These are phyloP conservation scores for Oophaga sylvatica DNA, from an alignment of 2,797 vertebrate genomes.

Conservation along the genomic window DNA sequence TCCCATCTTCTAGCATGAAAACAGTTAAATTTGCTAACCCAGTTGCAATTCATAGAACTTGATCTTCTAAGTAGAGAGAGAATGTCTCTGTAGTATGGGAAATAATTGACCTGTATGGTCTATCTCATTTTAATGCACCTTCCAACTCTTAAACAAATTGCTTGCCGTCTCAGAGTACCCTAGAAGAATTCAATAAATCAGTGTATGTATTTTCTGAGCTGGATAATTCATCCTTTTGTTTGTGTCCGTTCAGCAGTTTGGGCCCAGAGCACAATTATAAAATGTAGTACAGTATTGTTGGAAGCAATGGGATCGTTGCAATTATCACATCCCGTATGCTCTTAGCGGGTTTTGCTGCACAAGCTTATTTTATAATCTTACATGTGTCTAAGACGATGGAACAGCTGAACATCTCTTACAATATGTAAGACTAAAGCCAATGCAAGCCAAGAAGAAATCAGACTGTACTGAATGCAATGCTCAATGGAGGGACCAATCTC, in stretches of 20 bases:
- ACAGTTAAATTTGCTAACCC: slow-evolving; percentile 1
- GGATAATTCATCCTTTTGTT: slow-evolving; percentile 50
- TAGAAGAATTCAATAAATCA: slow-evolving; percentile 43
- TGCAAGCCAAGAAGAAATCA: not conserved
- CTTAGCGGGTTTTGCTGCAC: not conserved
- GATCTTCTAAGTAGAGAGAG: not conserved
- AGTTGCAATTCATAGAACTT: not conserved
- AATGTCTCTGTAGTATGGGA: not conserved
- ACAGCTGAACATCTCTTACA: not conserved
- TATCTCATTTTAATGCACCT: slow-evolving; percentile 33
- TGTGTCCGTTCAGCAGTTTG: slow-evolving; percentile 52
- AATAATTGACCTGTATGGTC: slow-evolving; percentile 29
- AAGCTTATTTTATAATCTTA: slow-evolving; percentile 6
- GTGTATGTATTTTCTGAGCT: slow-evolving; percentile 29
- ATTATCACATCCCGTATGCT: slow-evolving; percentile 22
- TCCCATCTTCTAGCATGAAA: not conserved
- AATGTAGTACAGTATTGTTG: not conserved
- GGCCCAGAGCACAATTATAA: slow-evolving; percentile 51
- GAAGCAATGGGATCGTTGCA: slow-evolving; percentile 17
- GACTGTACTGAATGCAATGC: not conserved
- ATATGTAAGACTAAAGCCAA: not conserved
- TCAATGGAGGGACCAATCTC: not conserved
- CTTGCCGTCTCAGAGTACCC: slow-evolving; percentile 34
- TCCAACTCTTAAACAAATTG: slow-evolving; percentile 33
- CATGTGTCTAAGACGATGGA: not conserved